Evolutionary conservation across 2,113 vertebrate genomes (phyloP).

Genomic region (Dromiciops gliroides): DNA sequence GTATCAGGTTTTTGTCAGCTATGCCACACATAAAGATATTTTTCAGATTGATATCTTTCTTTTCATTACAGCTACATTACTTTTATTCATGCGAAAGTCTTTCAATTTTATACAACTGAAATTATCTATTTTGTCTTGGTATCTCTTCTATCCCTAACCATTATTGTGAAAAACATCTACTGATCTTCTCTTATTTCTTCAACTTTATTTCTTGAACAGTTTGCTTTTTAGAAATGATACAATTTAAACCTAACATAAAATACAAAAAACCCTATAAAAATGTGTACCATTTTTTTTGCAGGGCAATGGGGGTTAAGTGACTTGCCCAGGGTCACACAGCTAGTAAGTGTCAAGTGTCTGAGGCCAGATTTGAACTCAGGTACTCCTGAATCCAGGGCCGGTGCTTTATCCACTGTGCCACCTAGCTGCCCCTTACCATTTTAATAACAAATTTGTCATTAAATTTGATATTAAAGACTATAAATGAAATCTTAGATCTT

Average conservation of each 20-base stretch:
- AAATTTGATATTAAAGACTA: constrained; percentile 93
- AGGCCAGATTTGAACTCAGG: too few relatives aligned
- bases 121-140: background rate
- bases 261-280: constrained; percentile 88
- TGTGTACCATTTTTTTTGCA: too few relatives aligned
- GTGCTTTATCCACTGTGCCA: too few relatives aligned
- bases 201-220: constrained; percentile 43
- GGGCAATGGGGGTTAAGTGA: too few relatives aligned
- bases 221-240: constrained; percentile 85
- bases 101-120: background rate
- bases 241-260: constrained; percentile 87
- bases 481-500: constrained; percentile 90
- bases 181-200: background rate
- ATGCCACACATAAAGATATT: background rate
- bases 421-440: too few relatives aligned
- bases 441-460: constrained; percentile 91
- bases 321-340: too few relatives aligned
- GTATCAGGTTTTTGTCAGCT: background rate
- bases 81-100: background rate
- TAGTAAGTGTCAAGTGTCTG: too few relatives aligned
- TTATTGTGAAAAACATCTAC: background rate
- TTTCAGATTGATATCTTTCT: background rate
- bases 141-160: background rate
- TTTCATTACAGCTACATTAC: background rate
- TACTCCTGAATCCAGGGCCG: too few relatives aligned